Percentiles rank a stretch among this genome's conserved stretches.
Evolutionary conservation across 2,888 invertebrate species (phyloP).

Genomic region (Pheosia tremula): DNA sequence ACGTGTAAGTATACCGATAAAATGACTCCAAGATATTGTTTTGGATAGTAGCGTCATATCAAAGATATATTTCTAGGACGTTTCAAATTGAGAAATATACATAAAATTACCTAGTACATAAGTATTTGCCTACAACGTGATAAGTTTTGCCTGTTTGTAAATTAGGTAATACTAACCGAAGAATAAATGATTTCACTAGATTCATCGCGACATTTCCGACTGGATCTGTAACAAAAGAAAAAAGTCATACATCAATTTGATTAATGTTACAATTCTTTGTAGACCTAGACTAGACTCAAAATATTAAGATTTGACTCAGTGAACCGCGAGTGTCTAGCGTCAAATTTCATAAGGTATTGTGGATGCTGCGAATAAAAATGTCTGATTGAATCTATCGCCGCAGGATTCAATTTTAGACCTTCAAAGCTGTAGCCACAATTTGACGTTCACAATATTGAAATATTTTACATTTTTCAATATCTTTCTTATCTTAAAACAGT

Average conservation of each 20-base stretch:
- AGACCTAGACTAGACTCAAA: no score
- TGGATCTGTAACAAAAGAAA: conserved; percentile 33
- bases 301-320: background rate
- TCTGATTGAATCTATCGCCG: background rate
- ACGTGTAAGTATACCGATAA: no score
- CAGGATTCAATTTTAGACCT: background rate
- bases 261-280: no score
- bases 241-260: background rate
- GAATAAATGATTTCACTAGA: conserved; percentile 12
- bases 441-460: background rate
- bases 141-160: no score
- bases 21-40: no score
- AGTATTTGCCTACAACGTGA: no score
- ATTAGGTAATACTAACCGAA: conserved; percentile 25
- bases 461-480: background rate
- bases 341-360: no score
- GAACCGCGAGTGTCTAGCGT: background rate
- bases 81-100: background rate
- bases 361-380: background rate
- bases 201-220: conserved; percentile 18
- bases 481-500: no score
- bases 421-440: background rate
- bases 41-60: no score
- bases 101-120: no score
- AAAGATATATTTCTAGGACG: background rate